Base-by-base conservation (phyloP, 1,140 invertebrate species). In the Pteromalus puparum region DNA sequence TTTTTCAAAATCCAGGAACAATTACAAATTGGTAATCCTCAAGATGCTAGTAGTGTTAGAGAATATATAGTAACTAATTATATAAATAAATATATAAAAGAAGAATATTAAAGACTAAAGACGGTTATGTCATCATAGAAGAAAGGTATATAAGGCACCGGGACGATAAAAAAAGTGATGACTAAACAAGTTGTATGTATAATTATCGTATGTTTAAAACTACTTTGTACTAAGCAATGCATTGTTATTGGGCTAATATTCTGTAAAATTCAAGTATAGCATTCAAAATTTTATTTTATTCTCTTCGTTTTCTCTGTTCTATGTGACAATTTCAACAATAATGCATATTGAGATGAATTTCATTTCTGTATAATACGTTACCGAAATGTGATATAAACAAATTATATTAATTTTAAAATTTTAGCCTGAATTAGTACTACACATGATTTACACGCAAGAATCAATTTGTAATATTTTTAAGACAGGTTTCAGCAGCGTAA, bases 371-470 rank as follows among this genome's bases (percentile, higher is more conserved):
- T 84, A 72, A 80, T 84, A 84, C 67, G 73, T 75, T 84, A 80
- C 70, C 65, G 76, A 84, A 80, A 84, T 84, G 83, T 84, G 83
- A 84, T 84, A 84, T 74, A 79, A 61, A 65, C 15, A 67, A 65
- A 53, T 73, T 61, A 80, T 84, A 38, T 78, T 84, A 83, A 42
- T 79, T 72, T 75, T 75, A 74, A 84, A 80, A 80, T 26, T 84
- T 46, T 42, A 80, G 26, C 65, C 26, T 80, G 13, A 34, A 65
- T 75, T 10, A 42, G 42, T 79, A 76, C 74, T 46, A 61, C 65
- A 65, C 30, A 79, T 26, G 81, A 13, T 53, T 38, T 75, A 67
- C 68, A 77, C 4, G n/a, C 42, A 73, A 74, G 48, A 80, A 81
- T 81, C 72, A 28, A 67, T 84, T 75, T 75, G 48, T 65, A 80